A percentile compares a stretch with the other conserved stretches of the same genome.
Evolutionary conservation across 2,888 invertebrate genomes (phyloP).

Genomic region (Perizoma flavofasciatum): DNA sequence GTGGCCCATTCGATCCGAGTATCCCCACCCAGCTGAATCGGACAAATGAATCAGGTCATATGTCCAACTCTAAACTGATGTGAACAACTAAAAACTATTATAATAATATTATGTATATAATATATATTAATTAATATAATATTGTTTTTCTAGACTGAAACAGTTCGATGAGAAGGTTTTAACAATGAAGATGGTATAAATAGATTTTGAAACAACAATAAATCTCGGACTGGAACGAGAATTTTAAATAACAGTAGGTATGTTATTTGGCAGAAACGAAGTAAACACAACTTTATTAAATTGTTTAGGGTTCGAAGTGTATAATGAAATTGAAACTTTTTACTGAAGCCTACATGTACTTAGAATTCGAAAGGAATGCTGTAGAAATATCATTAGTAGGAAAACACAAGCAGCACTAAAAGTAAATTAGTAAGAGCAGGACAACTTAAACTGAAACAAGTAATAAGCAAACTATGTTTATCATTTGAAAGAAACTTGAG

Average conservation of each 20-base stretch:
- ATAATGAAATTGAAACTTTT: not conserved
- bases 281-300: not conserved
- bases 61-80: conserved; percentile 8
- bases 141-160: conserved; percentile 9
- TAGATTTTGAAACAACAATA: too few relatives aligned
- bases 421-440: conserved; percentile 5
- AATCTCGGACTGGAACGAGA: too few relatives aligned
- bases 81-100: conserved; percentile 19
- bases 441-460: not conserved
- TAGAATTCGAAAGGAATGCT: not conserved
- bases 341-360: not conserved
- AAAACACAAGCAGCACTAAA: conserved; percentile 2
- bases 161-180: not conserved
- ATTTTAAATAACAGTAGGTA: too few relatives aligned
- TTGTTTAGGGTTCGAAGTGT: not conserved
- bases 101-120: too few relatives aligned
- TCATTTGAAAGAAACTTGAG: not conserved
- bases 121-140: too few relatives aligned
- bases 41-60: conserved; percentile 27
- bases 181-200: too few relatives aligned
- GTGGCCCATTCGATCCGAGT: conserved; percentile 13
- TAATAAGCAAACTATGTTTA: not conserved
- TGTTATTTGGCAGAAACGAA: too few relatives aligned
- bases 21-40: conserved; percentile 14
- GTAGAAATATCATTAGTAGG: conserved; percentile 2